Conservation (phyloP, 1,140 invertebrate species). For the Drosophila ambigua region DNA sequence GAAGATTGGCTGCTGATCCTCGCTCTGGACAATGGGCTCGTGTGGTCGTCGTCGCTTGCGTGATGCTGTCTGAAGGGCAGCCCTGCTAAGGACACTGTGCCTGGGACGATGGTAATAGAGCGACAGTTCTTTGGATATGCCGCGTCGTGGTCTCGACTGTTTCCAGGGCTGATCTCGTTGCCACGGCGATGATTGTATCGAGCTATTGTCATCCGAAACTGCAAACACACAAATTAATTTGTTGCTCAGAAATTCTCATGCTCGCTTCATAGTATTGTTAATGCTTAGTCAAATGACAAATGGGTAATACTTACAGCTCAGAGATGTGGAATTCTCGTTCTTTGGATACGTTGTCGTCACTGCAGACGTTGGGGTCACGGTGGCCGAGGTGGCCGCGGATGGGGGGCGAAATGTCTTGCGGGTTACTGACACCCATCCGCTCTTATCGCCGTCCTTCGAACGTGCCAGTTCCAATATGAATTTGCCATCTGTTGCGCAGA, state of each 20-base stretch:
- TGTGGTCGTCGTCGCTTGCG: conserved; percentile 87
- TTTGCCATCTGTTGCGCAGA: conserved; percentile 88
- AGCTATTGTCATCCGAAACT: conserved; percentile 95
- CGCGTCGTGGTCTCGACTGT: conserved; percentile 89
- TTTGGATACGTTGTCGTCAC: conserved; percentile 84
- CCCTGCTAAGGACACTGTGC: conserved; percentile 84
- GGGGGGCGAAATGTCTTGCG: conserved; percentile 94
- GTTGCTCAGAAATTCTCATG: not conserved
- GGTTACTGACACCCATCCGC: conserved; percentile 93
- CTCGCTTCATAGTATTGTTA: not conserved
- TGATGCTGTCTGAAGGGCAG: conserved; percentile 75
- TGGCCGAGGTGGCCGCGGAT: conserved; percentile 84
- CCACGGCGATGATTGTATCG: conserved; percentile 94
- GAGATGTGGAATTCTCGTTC: conserved; percentile 84
- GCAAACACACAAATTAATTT: conserved; percentile 1
- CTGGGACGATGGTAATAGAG: conserved; percentile 89
- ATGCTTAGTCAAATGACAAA: not conserved
- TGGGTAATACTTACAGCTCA: conserved; percentile 83
- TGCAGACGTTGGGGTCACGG: conserved; percentile 85
- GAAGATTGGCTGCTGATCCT: conserved; percentile 53
- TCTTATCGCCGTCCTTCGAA: conserved; percentile 90
- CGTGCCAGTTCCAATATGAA: conserved; percentile 94
- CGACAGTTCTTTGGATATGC: conserved; percentile 89
- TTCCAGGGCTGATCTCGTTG: conserved; percentile 95
- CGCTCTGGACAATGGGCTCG: conserved; percentile 66